Conservation (phyloP, 2,888 invertebrate genomes). For the Ormyrus labotus region DNA sequence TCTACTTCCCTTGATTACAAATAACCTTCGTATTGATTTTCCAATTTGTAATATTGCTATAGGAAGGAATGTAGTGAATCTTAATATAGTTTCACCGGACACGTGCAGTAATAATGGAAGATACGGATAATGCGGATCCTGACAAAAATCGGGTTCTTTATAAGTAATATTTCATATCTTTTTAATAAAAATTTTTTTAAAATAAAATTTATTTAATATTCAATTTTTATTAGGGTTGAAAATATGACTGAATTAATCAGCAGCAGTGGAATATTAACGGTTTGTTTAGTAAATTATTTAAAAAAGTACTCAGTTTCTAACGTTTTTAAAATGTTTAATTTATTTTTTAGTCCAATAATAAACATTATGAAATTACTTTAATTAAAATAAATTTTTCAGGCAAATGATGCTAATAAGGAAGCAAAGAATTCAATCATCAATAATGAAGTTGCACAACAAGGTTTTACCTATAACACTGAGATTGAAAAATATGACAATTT, state of each 20-base stretch:
- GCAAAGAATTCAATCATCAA: background rate
- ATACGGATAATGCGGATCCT: background rate
- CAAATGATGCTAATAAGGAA: background rate
- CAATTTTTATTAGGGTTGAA: background rate
- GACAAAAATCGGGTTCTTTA: background rate
- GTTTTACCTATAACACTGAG: background rate
- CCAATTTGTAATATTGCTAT: slow-evolving; percentile 23
- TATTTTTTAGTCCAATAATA: no score
- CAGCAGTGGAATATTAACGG: no score
- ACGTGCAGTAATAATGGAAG: slow-evolving; percentile 15
- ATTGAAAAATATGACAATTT: slow-evolving; percentile 53
- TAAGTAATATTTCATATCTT: slow-evolving; percentile 3
- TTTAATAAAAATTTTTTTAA: background rate
- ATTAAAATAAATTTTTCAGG: slow-evolving; percentile 10
- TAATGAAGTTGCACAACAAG: background rate
- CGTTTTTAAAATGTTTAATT: no score
- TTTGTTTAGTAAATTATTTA: background rate
- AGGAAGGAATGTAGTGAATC: slow-evolving; percentile 15
- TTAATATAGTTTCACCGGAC: background rate
- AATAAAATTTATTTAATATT: background rate
- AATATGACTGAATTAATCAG: background rate
- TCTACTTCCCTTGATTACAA: slow-evolving; percentile 32
- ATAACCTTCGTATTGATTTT: slow-evolving; percentile 45
- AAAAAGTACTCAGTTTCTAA: no score
- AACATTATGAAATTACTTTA: background rate